These are phyloP conservation scores for Orchestia grillus DNA, from an alignment of 1,140 invertebrate genomes.

Conservation along the genomic window DNA sequence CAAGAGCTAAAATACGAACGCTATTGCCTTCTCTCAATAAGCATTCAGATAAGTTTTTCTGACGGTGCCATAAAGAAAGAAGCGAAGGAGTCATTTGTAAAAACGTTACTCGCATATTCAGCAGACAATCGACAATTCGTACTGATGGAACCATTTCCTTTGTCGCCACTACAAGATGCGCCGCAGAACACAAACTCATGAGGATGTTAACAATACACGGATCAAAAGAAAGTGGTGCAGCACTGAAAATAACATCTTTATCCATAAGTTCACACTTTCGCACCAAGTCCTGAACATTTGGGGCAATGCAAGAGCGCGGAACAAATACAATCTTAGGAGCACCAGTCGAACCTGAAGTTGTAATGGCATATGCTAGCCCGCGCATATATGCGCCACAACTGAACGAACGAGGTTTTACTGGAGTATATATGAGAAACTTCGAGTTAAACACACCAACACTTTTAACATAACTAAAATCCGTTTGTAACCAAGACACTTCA, in stretches of 20 bases:
- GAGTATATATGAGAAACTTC: background rate
- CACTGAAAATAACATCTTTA: slow-evolving; percentile 17
- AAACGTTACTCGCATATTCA: background rate
- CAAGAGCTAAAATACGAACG: slow-evolving; percentile 9
- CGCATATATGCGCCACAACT: background rate
- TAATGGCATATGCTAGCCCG: background rate
- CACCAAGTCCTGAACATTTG: background rate
- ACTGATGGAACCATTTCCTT: background rate
- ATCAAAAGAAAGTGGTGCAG: slow-evolving; percentile 47
- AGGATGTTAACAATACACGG: slow-evolving; percentile 10
- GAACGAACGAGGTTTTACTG: background rate
- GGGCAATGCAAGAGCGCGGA: background rate
- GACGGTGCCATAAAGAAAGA: slow-evolving; percentile 19
- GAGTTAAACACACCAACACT: background rate
- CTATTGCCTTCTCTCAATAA: background rate
- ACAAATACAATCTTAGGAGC: slow-evolving; percentile 9
- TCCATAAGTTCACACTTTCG: background rate
- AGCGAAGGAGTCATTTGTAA: slow-evolving; percentile 14
- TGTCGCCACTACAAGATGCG: background rate
- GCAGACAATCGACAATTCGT: background rate
- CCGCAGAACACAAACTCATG: background rate
- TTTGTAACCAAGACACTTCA: background rate
- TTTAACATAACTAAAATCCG: background rate
- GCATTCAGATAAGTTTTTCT: background rate
- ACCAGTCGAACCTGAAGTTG: slow-evolving; percentile 24